A percentile compares a stretch with the other conserved stretches of the same genome.
Evolutionary conservation across 2,888 invertebrate species (phyloP).

Genomic region (Rotaria macrura): DNA sequence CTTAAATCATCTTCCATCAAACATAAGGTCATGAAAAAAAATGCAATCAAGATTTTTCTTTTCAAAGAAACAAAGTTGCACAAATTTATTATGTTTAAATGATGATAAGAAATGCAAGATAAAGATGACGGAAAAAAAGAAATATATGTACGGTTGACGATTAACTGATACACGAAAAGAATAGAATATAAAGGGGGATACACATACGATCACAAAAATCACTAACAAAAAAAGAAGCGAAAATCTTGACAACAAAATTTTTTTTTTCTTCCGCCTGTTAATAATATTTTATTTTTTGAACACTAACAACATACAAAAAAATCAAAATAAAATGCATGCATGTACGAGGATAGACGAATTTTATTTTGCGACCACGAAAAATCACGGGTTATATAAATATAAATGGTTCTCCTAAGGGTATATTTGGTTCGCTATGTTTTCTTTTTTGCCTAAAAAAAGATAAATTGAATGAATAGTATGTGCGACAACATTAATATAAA

Average conservation of each 20-base stretch:
- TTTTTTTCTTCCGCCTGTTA: background rate
- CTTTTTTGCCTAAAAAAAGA: background rate
- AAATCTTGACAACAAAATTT: background rate
- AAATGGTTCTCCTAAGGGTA: background rate
- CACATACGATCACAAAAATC: slow-evolving; percentile 3
- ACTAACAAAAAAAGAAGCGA: background rate
- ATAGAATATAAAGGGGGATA: background rate
- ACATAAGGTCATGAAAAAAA: no score
- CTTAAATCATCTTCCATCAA: no score
- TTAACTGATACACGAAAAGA: background rate
- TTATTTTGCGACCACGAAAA: background rate
- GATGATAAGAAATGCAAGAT: slow-evolving; percentile 3
- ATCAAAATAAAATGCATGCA: background rate
- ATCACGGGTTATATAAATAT: slow-evolving; percentile 11
- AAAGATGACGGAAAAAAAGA: background rate
- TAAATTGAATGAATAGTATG: background rate
- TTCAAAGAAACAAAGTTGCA: slow-evolving; percentile 2
- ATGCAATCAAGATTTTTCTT: no score
- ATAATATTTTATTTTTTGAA: background rate
- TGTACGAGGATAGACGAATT: background rate
- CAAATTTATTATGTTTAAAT: slow-evolving; percentile 10
- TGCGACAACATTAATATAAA: background rate
- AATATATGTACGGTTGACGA: background rate
- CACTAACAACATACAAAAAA: background rate
- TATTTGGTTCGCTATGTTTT: background rate